Conservation (phyloP, 2,113 vertebrate genomes). For the Oreotrochilus melanogaster region DNA sequence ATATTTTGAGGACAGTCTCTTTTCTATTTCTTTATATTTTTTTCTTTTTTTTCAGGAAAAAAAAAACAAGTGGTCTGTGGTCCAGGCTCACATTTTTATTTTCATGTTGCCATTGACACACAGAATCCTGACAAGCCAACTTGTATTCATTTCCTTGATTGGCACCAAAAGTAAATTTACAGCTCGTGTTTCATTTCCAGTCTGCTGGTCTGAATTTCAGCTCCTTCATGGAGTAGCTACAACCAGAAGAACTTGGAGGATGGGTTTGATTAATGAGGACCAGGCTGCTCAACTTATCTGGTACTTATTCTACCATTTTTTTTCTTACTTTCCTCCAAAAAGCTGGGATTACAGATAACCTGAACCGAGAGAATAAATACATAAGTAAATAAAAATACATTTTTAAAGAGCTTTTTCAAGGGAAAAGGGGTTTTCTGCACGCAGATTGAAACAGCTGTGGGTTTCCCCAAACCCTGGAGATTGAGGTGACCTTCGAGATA, state of each 20-base stretch:
- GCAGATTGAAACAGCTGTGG: constrained; percentile 2
- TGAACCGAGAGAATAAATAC: accelerated
- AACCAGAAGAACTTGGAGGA: background rate
- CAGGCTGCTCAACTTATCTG: background rate
- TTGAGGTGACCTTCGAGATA: constrained; percentile 22
- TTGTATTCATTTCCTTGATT: background rate
- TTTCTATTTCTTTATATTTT: background rate
- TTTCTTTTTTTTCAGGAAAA: background rate
- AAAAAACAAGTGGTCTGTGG: background rate
- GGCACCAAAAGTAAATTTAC: background rate
- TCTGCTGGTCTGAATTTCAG: constrained; percentile 10
- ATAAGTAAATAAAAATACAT: background rate
- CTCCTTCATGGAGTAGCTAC: background rate
- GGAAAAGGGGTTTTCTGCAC: background rate
- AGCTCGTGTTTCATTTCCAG: background rate
- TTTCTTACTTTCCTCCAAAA: background rate
- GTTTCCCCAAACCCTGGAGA: constrained; percentile 43
- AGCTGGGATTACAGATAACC: background rate
- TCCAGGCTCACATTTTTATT: background rate
- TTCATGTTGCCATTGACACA: background rate
- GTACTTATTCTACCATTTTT: background rate
- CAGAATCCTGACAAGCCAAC: background rate
- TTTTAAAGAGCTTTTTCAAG: background rate
- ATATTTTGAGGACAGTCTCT: background rate
- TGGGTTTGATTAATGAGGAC: background rate